A percentile compares a stretch with the other conserved stretches of the same genome.
These are phyloP conservation scores for cat (Felis catus) DNA, from an alignment of 2,113 vertebrate species.

Conservation along the genomic window DNA sequence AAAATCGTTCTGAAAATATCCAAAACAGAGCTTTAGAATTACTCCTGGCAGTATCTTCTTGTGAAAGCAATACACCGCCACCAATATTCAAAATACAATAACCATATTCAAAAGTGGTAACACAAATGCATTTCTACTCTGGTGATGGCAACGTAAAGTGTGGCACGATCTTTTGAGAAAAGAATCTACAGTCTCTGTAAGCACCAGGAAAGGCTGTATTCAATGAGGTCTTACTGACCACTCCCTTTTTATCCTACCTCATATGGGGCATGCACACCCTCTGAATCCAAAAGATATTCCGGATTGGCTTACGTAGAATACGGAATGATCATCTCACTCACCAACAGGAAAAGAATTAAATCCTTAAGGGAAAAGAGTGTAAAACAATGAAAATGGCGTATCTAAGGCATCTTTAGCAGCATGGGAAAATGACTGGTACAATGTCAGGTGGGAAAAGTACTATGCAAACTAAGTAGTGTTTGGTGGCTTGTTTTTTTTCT, in stretches of 20 bases:
- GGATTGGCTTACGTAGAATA: not conserved
- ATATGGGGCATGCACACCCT: not conserved
- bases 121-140: not conserved
- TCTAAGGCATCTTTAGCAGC: not conserved
- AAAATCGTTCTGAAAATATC: not conserved
- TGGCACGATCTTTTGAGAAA: not conserved
- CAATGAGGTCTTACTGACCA: not conserved
- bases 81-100: not conserved
- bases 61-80: not conserved
- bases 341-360: not conserved
- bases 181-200: not conserved
- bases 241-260: not conserved
- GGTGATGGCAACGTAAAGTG: not conserved
- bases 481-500: not conserved
- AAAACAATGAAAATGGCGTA: not conserved
- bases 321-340: not conserved
- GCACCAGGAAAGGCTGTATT: not conserved
- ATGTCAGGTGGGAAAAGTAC: not conserved
- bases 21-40: not conserved
- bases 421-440: not conserved
- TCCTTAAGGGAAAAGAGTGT: not conserved
- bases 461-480: not conserved
- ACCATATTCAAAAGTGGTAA: not conserved
- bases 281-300: not conserved
- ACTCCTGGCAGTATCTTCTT: not conserved